Evolutionary conservation across 2,888 invertebrate genomes (phyloP), one percentile per base, ranked within the genome.

Genomic region (Latrodectus hesperus): DNA sequence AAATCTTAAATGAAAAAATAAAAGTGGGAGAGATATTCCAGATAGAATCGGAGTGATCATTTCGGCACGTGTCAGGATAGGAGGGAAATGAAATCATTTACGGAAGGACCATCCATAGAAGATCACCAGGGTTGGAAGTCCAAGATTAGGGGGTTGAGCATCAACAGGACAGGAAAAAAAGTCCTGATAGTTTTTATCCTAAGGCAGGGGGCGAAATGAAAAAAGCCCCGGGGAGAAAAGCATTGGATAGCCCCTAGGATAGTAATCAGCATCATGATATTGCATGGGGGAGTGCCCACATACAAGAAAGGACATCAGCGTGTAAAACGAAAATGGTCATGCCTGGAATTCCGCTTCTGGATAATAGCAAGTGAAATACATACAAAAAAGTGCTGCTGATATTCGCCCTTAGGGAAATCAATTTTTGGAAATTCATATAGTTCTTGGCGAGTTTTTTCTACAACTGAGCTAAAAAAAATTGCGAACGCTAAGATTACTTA

Each of bases 131-230:
- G 12, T 60, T 77, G 60, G 76, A 76, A 73, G 76, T 70, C 71
- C 38, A 71, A 83, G 83, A 83, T 83, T 83, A 83, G 22, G 65
- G 74, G 64, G 83, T 55, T 52, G 51, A 52, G 11, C 38, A 38
- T 38, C 38, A 38, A 38, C 14, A 60, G 51, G 38, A 53, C 17
- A 38, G 71, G 76, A 51, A 60, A 60, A 60, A n/a, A n/a, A n/a
- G 14, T n/a, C 60, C 60, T 77, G 76, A 71, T 76, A 70, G 83
- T 83, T 83, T 83, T 83, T 83, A 76, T 76, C 83, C 49, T 51
- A 68, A 38, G 60, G 83, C 70, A 55, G 67, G 70, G 70, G 38
- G 78, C 55, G 55, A 55, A 83, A 71, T 71, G 76, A 76, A 76
- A 80, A 83, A 83, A 83, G 64, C 70, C 64, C 70, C 71, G n/a